These are phyloP conservation scores for Hetaerina americana DNA, from an alignment of 1,140 invertebrate species.

Conservation along the genomic window DNA sequence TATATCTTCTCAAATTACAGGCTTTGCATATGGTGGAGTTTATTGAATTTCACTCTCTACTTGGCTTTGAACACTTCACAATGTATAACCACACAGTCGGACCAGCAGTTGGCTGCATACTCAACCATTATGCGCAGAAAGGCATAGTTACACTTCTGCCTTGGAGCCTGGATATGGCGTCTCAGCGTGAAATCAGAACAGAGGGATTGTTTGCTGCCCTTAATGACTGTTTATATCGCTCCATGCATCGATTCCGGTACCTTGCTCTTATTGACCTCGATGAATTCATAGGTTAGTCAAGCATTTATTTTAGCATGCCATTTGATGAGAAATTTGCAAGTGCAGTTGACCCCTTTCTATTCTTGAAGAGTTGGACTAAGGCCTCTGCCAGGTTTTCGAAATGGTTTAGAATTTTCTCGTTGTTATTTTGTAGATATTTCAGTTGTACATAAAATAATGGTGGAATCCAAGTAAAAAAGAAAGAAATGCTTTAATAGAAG, in stretches of 20 bases:
- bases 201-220: conserved; percentile 83
- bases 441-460: too few relatives aligned
- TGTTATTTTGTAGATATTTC: too few relatives aligned
- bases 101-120: conserved; percentile 49
- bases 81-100: conserved; percentile 88
- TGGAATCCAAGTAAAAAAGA: too few relatives aligned
- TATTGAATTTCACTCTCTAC: conserved; percentile 73
- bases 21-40: conserved; percentile 72
- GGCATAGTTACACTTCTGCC: conserved; percentile 67
- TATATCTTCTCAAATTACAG: too few relatives aligned
- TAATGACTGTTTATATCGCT: conserved; percentile 86
- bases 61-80: conserved; percentile 79
- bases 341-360: too few relatives aligned
- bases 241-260: conserved; percentile 68
- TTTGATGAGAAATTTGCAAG: too few relatives aligned
- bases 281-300: conserved; percentile 57
- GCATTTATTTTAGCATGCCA: too few relatives aligned
- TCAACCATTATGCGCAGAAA: conserved; percentile 50
- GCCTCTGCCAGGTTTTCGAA: too few relatives aligned
- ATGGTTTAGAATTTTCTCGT: too few relatives aligned
- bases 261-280: conserved; percentile 79
- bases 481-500: too few relatives aligned
- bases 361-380: too few relatives aligned
- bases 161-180: conserved; percentile 80
- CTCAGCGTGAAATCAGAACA: conserved; percentile 82